Evolutionary conservation across 2,113 vertebrate genomes (phyloP), one percentile per base, ranked within the genome.

Genomic region (Stegostoma tigrinum): DNA sequence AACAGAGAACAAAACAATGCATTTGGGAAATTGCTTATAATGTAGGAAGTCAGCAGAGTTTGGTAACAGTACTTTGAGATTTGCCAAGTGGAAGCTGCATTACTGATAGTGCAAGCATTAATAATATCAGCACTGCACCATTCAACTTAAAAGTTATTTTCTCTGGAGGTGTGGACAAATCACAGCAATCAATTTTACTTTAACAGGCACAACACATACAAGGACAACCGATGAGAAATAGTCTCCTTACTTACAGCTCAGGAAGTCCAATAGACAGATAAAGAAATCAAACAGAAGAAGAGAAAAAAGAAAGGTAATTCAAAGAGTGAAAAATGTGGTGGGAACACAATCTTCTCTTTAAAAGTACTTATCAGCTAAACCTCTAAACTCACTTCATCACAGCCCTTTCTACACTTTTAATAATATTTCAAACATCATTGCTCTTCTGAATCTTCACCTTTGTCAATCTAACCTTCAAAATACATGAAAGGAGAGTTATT

Each of bases 231-330:
- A 75, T 95, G 38, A 72, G 64, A 24, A 94, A 45, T 67, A 42
- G 91, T 94, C 42, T 45, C 66, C 94, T 72, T 95, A 95, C 94
- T 95, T 95, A 52, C 67, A 48, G 67, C 68, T 72, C 27, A 95
- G 89, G 10, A 72, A 68, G 42, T 95, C 94, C 94, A 72, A 95
- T 52, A 75, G 94, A 68, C 67, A 94, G 61, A 72, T 94, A 94
- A 90, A 70, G 66, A 75, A 72, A 67, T 70, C 94, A 72, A 75
- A 95, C 8, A 75, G 42, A 75, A 68, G n/a, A 67, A 72, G 68
- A 72, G 68, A 72, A 42, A 94, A 94, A 72, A 95, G 94, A 72
- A 95, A 75, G 68, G 42, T 95, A 72, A 95, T 75, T 95, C 67
- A 95, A 95, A 95, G 94, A 48, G 23, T 68, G 70, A 70, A 95